Base-by-base conservation (phyloP, 1,140 invertebrate genomes). In the Pissodes strobi region DNA sequence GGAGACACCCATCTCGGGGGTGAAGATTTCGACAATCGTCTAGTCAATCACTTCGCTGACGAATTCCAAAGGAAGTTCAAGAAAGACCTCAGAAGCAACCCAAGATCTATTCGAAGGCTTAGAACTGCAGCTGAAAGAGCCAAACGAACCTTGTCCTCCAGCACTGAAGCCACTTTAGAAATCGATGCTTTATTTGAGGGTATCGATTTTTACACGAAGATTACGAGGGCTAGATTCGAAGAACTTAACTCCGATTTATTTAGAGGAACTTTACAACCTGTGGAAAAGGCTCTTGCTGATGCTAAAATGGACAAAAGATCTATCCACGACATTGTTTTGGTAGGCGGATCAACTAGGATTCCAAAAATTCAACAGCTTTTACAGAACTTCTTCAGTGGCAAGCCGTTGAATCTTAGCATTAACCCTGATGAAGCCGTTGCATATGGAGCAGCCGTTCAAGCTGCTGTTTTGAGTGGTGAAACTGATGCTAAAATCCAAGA, bases 61-160 rank as follows among this genome's bases (percentile, higher is more conserved):
- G 80, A 82, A 68, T 82, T 82, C 59, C 78, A 80, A 51, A 63
- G 80, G 2, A 82, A 81, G 60, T 81, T 76, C 68, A 79, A 78
- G 25, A 82, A 78, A 48, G 81, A 85, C 66, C 69, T 83, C 34
- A 75, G 72, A 43, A 62, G 30, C 0, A 80, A 84, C 57, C 68
- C 78, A 0, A 75, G 80, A 61, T 74, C 81, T 43, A 49, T 92
- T 5, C 79, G 90, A 49, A 81, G 90, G 38, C 77, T 93, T 23
- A 83, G 90, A 72, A 90, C 86, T 0, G 90, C 91, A 9, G 91
- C 90, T 66, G 92, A 94, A 78, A 80, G 87, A 58, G 89, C 90
- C 1, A 94, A 94, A 80, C 78, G 88, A 66, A 89, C 86, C 8
- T 73, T 94, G 3, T 90, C 89, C 1, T 89, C 88, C 0, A 88